These are phyloP conservation scores for Epicauta chinensis DNA, from an alignment of 1,140 invertebrate species.

Conservation along the genomic window DNA sequence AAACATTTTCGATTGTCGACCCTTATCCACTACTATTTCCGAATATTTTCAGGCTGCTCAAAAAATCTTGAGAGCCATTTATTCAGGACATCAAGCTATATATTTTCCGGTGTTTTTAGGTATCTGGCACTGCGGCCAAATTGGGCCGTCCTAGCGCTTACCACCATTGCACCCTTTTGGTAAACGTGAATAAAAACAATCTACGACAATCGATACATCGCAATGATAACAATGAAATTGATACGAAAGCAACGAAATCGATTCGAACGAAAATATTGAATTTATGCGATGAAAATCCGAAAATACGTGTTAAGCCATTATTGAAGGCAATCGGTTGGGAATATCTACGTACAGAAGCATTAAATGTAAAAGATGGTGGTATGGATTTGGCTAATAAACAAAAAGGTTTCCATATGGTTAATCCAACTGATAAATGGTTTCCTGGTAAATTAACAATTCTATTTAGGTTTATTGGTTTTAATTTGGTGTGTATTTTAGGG, in stretches of 20 bases:
- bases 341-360: constrained; percentile 65
- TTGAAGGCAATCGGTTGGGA: constrained; percentile 73
- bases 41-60: too few species aligned
- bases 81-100: too few species aligned
- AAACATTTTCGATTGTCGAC: neutral
- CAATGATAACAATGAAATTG: constrained; percentile 45
- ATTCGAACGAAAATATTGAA: constrained; percentile 74
- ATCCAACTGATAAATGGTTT: constrained; percentile 81
- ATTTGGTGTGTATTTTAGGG: constrained; percentile 44
- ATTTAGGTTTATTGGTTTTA: neutral
- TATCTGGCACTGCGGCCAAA: constrained; percentile 90
- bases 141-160: constrained; percentile 78
- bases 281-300: constrained; percentile 62
- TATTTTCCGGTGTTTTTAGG: too few species aligned
- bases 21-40: too few species aligned
- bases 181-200: constrained; percentile 71
- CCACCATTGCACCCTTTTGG: constrained; percentile 90
- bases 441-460: constrained; percentile 55
- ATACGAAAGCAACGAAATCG: constrained; percentile 77
- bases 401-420: constrained; percentile 75
- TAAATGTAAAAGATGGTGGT: constrained; percentile 61
- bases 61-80: too few species aligned
- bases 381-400: constrained; percentile 59
- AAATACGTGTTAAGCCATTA: constrained; percentile 60
- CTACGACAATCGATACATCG: constrained; percentile 56